These are phyloP conservation scores for Ceuthmochares aereus DNA, from an alignment of 2,113 vertebrate genomes.

Conservation along the genomic window DNA sequence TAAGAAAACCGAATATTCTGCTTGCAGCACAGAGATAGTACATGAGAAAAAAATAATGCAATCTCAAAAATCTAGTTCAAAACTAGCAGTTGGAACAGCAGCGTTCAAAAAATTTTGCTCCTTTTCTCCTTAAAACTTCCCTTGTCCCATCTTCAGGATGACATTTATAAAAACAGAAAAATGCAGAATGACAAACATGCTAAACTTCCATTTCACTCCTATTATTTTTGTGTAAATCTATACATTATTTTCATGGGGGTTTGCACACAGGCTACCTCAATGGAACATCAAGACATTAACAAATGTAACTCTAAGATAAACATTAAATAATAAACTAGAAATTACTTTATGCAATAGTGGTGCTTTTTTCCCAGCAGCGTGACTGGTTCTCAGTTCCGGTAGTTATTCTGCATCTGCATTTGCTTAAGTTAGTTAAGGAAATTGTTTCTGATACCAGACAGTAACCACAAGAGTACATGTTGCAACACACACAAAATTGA, in stretches of 20 bases:
- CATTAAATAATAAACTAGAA: not conserved
- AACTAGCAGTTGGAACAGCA: not conserved
- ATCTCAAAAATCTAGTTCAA: not conserved
- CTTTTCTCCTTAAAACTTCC: not conserved
- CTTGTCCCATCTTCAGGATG: accelerated
- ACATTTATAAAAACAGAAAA: not conserved
- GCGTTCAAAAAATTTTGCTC: not conserved
- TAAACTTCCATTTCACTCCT: not conserved
- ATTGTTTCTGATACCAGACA: not conserved
- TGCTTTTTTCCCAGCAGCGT: not conserved
- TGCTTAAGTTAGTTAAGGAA: not conserved
- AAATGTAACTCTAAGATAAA: not conserved
- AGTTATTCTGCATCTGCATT: not conserved
- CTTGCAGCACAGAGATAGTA: not conserved
- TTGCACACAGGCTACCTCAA: not conserved
- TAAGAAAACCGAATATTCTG: not conserved
- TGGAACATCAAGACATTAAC: not conserved
- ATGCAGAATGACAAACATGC: accelerated
- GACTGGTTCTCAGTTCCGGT: not conserved
- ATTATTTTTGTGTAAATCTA: not conserved
- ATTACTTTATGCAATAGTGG: not conserved
- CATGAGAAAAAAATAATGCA: not conserved
- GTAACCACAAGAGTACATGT: not conserved
- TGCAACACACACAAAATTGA: not conserved
- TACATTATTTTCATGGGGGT: not conserved